These are phyloP conservation scores for Amia ocellicauda DNA, from an alignment of 2,113 vertebrate genomes.

Conservation along the genomic window DNA sequence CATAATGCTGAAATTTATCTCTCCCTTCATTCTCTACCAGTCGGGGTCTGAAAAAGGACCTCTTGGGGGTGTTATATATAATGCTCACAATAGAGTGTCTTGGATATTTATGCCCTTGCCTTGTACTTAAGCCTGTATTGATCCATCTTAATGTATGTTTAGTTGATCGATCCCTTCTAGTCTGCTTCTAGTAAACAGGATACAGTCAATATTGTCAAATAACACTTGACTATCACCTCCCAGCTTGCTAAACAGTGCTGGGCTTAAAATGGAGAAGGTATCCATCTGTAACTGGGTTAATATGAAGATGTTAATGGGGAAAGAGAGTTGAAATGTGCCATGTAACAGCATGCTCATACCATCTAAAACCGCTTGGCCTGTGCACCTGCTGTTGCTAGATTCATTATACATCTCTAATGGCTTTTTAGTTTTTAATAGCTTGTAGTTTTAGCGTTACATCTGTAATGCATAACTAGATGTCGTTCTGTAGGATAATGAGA, in stretches of 20 bases:
- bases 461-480: slow-evolving; percentile 61
- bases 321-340: slow-evolving; percentile 46
- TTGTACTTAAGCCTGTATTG: slow-evolving; percentile 52
- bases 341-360: slow-evolving; percentile 51
- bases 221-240: slow-evolving; percentile 53
- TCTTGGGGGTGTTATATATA: too few relatives aligned
- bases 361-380: slow-evolving; percentile 42
- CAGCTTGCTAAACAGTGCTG: slow-evolving; percentile 23
- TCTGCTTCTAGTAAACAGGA: slow-evolving; percentile 60
- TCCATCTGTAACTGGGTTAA: slow-evolving; percentile 5
- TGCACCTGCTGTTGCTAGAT: slow-evolving; percentile 57
- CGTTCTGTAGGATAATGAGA: slow-evolving; percentile 55
- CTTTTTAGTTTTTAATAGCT: slow-evolving; percentile 62
- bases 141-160: slow-evolving; percentile 62
- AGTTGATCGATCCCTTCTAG: slow-evolving; percentile 58
- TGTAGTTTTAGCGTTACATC: slow-evolving; percentile 45
- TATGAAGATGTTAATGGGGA: slow-evolving; percentile 44
- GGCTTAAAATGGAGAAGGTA: slow-evolving; percentile 34
- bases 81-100: too few relatives aligned
- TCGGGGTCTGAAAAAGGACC: too few relatives aligned
- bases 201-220: slow-evolving; percentile 53
- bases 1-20: too few relatives aligned
- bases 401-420: slow-evolving; percentile 67
- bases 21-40: too few relatives aligned
- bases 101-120: slow-evolving; percentile 53